Evolutionary conservation across 2,113 vertebrate genomes (phyloP), one percentile per base, ranked within the genome.

Genomic region (Pteropus alecto): DNA sequence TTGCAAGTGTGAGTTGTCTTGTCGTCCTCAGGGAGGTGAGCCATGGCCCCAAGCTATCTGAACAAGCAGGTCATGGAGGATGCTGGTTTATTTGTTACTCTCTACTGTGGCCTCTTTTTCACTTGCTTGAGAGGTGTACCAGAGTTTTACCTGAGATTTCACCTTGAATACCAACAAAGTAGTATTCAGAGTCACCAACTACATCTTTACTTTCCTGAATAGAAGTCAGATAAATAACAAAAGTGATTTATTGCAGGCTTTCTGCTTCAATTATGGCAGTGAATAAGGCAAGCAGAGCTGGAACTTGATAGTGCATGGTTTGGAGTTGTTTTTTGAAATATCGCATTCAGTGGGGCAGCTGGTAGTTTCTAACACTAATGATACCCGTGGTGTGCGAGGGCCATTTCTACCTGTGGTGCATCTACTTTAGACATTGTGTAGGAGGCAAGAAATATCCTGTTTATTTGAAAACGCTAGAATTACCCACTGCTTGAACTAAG

Each of bases 381-480:
- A 77, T 6, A 15, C 26, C 77, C 11, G 30, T 61, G 18, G 35
- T 2, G 7, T 7, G 16, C 1, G 19, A 51, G 60, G 41, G 68
- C 90, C 87, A 92, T 97, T 97, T 96, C 95, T 87, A 74, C 81
- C 60, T 70, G 85, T 24, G 77, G 71, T 2, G 68, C 30, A 33
- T 76, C 51, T n/a, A 35, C 56, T 83, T 86, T 33, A 93, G 94
- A 70, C 51, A 63, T 22, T 46, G 10, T 86, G 51, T 48, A 68
- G 38, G 56, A 93, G 38, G 93, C 22, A 46, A 60, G 67, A 65
- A 92, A 78, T 88, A 48, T 63, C 63, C 35, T 15, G 2, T 11
- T 67, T 86, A 28, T 84, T 89, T 93, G 86, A 93, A 97, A 93
- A 91, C 77, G 61, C 63, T 87, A 68, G 43, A 95, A 88, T 60